phyloP scores from a whole-genome alignment of 2,888 invertebrate species.

The Melanchra persicariae region DNA sequence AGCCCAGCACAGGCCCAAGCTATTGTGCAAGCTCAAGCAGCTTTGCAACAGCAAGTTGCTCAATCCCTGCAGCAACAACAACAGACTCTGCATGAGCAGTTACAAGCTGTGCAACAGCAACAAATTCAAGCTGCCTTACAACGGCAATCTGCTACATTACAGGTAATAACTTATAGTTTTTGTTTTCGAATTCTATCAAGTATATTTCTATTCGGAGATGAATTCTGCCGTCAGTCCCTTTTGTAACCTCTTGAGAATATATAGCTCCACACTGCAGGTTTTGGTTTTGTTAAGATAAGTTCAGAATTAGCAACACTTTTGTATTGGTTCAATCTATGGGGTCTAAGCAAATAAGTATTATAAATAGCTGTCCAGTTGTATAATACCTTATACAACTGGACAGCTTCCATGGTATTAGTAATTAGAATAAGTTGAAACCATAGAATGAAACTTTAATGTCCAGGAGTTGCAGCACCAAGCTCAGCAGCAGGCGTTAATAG shows the following conservation, averaged over 20 bases:
- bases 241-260: too few relatives aligned
- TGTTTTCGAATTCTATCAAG: too few relatives aligned
- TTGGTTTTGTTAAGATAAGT: neutral
- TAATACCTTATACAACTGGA: too few relatives aligned
- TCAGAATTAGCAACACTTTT: neutral
- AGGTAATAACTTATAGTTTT: slow-evolving; percentile 71
- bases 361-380: neutral
- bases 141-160: slow-evolving; percentile 86
- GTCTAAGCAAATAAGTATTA: neutral
- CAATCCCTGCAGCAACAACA: slow-evolving; percentile 87
- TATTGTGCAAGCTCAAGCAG: slow-evolving; percentile 86
- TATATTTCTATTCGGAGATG: too few relatives aligned
- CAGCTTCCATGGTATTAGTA: slow-evolving; percentile 20
- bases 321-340: neutral
- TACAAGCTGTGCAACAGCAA: slow-evolving; percentile 88
- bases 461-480: slow-evolving; percentile 88
- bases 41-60: slow-evolving; percentile 86
- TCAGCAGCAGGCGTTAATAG: slow-evolving; percentile 87
- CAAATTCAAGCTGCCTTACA: slow-evolving; percentile 88
- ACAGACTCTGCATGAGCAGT: slow-evolving; percentile 86
- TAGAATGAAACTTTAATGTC: slow-evolving; percentile 47
- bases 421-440: slow-evolving; percentile 42
- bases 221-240: too few relatives aligned
- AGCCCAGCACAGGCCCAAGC: slow-evolving; percentile 88
- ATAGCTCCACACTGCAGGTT: neutral